Base-by-base conservation (phyloP, 1,140 invertebrate species). In the Rhopalosiphum maidis region DNA sequence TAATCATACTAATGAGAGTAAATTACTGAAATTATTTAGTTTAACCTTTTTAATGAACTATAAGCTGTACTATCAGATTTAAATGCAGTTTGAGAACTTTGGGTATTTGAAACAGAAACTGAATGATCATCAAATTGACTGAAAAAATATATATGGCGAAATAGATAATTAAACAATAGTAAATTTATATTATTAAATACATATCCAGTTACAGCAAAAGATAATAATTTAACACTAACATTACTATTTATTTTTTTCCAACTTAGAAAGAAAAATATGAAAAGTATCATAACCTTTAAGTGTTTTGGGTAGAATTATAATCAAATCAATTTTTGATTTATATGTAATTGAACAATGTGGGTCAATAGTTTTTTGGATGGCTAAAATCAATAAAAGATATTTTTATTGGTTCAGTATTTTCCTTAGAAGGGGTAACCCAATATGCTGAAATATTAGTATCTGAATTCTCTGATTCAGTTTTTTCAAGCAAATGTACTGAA, bases 391-490 rank as follows among this genome's bases (percentile, higher is more conserved):
- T 87, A 46, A 0, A 9, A 48, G 7, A 18, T 30, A 87, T 87
- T 87, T 87, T 87, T 48, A n/a, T 22, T 21, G 82, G 37, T n/a
- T 23, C 21, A 85, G 18, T 21, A 41, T 87, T 30, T 87, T 46
- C 11, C 25, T 87, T 48, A 0, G 25, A 43, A n/a, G 83, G 83
- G 41, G 25, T 35, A 48, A 48, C 25, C 85, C 85, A 87, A n/a
- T 87, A 87, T 87, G 85, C 85, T 15, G 85, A 87, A 3, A 87
- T 43, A 87, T 87, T 35, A 35, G 77, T 83, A 35, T 22, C 77
- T 30, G 85, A 87, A 1, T 48, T 48, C 2, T 25, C 11, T 48
- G 83, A 43, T 43, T 86, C 83, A 25, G 37, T 46, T 87, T 87
- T 48, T 87, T 87, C 35, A 87, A 48, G 11, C 8, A 46, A 30